A percentile compares a stretch with the other conserved stretches of the same genome.
These are phyloP conservation scores for Melanotaenia pygmaea DNA, from an alignment of 2,797 vertebrate species.

Conservation along the genomic window DNA sequence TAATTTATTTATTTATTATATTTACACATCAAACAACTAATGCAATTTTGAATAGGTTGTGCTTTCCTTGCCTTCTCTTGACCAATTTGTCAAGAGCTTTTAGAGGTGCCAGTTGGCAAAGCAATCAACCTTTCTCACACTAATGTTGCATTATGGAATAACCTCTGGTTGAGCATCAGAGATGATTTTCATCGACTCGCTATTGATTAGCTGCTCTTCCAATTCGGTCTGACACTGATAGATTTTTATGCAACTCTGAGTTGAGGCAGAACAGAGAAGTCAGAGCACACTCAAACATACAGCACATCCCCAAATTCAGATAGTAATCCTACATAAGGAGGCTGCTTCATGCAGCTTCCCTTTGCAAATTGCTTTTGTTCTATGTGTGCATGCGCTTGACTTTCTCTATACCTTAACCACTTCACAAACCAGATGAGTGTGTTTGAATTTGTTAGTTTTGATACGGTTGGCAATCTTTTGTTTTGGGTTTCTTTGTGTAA, in stretches of 20 bases:
- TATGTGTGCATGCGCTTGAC: neutral
- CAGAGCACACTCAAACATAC: neutral
- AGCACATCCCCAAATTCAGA: slow-evolving; percentile 12
- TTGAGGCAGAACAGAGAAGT: slow-evolving; percentile 11
- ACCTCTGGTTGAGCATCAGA: slow-evolving; percentile 9
- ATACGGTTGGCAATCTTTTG: slow-evolving; percentile 24
- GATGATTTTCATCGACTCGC: slow-evolving; percentile 19
- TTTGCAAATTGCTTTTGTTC: slow-evolving; percentile 9
- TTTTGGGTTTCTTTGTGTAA: slow-evolving; percentile 16
- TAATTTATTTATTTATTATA: neutral
- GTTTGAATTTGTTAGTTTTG: slow-evolving; percentile 16
- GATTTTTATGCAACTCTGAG: slow-evolving; percentile 44
- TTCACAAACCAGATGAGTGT: neutral
- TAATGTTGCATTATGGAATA: slow-evolving; percentile 38
- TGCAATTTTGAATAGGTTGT: slow-evolving; percentile 20
- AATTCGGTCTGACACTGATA: slow-evolving; percentile 44
- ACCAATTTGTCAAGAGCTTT: slow-evolving; percentile 29
- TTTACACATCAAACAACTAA: slow-evolving; percentile 13
- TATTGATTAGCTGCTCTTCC: slow-evolving; percentile 44
- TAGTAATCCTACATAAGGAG: slow-evolving; percentile 18
- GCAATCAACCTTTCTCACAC: slow-evolving; percentile 34
- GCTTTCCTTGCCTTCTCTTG: slow-evolving; percentile 22
- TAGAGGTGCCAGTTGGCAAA: slow-evolving; percentile 33
- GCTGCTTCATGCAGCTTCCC: neutral
- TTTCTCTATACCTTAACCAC: neutral